A percentile compares a stretch with the other conserved stretches of the same genome.
Conservation (phyloP, 2,113 vertebrate species). For the Erythrolamprus reginae region DNA sequence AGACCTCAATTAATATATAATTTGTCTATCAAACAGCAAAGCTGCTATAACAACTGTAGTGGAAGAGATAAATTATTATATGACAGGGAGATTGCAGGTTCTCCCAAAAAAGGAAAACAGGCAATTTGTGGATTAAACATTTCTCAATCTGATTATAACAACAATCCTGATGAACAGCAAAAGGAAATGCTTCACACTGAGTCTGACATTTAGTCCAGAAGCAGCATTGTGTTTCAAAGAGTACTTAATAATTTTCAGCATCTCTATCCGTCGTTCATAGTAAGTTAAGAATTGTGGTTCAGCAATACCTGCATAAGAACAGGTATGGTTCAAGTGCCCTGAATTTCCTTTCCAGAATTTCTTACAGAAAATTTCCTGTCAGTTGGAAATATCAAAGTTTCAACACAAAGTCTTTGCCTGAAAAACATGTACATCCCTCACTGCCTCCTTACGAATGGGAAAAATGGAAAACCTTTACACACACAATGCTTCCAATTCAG, state of each 20-base stretch:
- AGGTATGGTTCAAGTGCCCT: not conserved
- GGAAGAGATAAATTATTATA: not conserved
- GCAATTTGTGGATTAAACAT: not conserved
- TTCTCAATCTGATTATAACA: not conserved
- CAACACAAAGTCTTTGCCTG: not conserved
- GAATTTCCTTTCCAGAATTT: not conserved
- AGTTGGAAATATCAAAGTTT: not conserved
- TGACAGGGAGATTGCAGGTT: not conserved
- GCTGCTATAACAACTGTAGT: not conserved
- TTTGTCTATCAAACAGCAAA: not conserved
- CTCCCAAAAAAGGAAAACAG: not conserved
- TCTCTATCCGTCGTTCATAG: not conserved
- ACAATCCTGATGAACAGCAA: not conserved
- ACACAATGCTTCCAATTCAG: not conserved
- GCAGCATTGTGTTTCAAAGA: not conserved
- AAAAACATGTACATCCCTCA: not conserved
- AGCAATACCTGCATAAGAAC: not conserved
- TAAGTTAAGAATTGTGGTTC: not conserved
- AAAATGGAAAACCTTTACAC: not conserved
- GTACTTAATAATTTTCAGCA: not conserved
- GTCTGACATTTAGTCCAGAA: not conserved
- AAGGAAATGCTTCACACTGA: not conserved
- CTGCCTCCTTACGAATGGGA: not conserved
- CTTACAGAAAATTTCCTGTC: not conserved
- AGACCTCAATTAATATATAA: not conserved